Base-by-base conservation (phyloP, 2,113 vertebrate species). In the Ailurus styani region DNA sequence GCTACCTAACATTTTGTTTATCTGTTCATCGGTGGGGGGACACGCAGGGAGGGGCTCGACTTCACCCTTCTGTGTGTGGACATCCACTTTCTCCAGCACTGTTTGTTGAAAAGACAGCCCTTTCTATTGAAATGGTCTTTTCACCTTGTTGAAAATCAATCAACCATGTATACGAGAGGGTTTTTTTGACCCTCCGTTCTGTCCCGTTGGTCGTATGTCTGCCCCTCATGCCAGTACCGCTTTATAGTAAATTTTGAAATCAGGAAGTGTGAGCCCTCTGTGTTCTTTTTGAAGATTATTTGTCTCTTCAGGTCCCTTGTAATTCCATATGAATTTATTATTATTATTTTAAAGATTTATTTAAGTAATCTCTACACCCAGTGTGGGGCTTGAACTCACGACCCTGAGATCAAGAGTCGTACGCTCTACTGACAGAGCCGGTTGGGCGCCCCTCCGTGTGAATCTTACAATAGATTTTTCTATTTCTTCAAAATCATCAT, bases 11-110 rank as follows among this genome's bases (percentile, higher is more conserved):
- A n/a, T n/a, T n/a, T 27, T 15, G 45, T 21, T 4, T 9, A 2
- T 52, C 45, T 8, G 7, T 0, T 14, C 6, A 9, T 2, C 34
- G 11, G 10, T 25, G 1, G 25, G 0, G 0, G 9, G 17, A 8
- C 50, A 21, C 17, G 2, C 10, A 25, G 21, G n/a, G 4, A 42
- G 52, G 85, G 37, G 37, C 42, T 9, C 37, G 15, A 9, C 37
- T 17, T 45, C 37, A 45, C 7, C 15, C 6, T 55, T 45, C 6
- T 6, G 27, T 5, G 6, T 1, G 20, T 52, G 21, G 21, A 18
- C 9, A 6, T 12, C n/a, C 45, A 12, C 25, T 17, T 18, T 10
- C 27, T 64, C 62, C 62, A 27, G 60, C 60, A 25, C 31, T 13
- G 3, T 34, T 2, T 34, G 42, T 45, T 34, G 17, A 62, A 31